Conservation (phyloP, 2,888 invertebrate genomes). For the Chymomyza caudatula region DNA sequence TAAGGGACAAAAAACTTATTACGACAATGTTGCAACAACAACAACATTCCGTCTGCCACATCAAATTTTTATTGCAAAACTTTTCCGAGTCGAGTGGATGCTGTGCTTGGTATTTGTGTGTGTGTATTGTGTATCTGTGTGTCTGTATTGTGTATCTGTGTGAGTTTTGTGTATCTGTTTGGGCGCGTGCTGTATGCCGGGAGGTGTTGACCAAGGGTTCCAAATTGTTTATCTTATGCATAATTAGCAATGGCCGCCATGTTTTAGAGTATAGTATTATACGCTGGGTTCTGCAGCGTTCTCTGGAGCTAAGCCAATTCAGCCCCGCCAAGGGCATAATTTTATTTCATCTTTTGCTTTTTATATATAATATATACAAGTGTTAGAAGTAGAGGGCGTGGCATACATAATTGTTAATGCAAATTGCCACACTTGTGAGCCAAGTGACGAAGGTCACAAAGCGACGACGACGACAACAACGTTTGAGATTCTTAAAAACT, state of each 20-base stretch:
- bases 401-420: not conserved
- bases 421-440: not conserved
- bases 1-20: not conserved
- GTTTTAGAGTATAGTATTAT: not conserved
- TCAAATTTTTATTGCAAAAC: conserved; percentile 35
- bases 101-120: conserved; percentile 17
- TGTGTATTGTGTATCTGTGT: conserved; percentile 13
- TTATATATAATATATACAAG: not conserved
- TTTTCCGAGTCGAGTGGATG: conserved; percentile 32
- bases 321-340: not conserved
- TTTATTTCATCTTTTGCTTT: not conserved
- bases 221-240: conserved; percentile 52
- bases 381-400: not conserved
- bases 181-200: not conserved
- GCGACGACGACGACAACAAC: not conserved
- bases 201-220: conserved; percentile 51
- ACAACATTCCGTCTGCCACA: not conserved
- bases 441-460: not conserved
- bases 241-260: conserved; percentile 39
- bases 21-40: not conserved
- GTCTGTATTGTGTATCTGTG: conserved; percentile 9
- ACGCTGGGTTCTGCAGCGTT: not conserved
- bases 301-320: conserved; percentile 24
- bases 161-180: conserved; percentile 1
- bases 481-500: not conserved